Evolutionary conservation across 1,140 invertebrate genomes (phyloP), one percentile per base, ranked within the genome.

Genomic region (Penaeus japonicus): DNA sequence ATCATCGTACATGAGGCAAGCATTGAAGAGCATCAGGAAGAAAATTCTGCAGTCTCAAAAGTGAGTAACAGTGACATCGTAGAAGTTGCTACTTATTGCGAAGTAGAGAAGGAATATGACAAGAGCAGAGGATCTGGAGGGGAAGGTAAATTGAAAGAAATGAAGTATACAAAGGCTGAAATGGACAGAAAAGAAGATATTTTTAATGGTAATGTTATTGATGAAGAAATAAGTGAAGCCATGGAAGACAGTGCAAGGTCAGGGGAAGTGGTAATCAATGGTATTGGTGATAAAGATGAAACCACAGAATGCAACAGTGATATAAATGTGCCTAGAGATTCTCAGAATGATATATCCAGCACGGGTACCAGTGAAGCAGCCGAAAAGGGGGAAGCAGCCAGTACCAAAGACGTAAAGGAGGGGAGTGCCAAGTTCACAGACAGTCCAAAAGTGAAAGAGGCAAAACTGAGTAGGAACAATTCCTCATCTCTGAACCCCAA

Each of bases 1-100:
- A 88, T 88, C 24, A 77, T 84, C 47, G 86, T 88, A 15, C 86
- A 88, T 10, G 30, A 77, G 55, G 80, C 86, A 27, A 62, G 80
- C 20, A 83, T 88, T 24, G 86, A 88, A 73, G 80, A 88, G 39
- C 62, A 82, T 18, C 78, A 75, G 57, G 84, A 85, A 53, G 79
- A 88, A 53, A 75, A 39, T 39, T 1, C 59, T 70, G 30, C 53
- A 27, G 57, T 24, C 18, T n/a, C 62, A 24, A 53, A 54, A 18
- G 65, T 30, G 20, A 70, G 2, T 24, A 70, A 20, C 15, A 30
- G 65, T 24, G 24, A 70, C 12, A 32, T 24, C 1, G 65, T 5
- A n/a, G n/a, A 70, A 70, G 65, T 24, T 70, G 20, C 15, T n/a
- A 2, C n/a, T 24, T 15, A 12, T 24, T 17, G 32, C 12, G 65